phyloP scores from a whole-genome alignment of 2,113 vertebrate species.

The Salminus brasiliensis region DNA sequence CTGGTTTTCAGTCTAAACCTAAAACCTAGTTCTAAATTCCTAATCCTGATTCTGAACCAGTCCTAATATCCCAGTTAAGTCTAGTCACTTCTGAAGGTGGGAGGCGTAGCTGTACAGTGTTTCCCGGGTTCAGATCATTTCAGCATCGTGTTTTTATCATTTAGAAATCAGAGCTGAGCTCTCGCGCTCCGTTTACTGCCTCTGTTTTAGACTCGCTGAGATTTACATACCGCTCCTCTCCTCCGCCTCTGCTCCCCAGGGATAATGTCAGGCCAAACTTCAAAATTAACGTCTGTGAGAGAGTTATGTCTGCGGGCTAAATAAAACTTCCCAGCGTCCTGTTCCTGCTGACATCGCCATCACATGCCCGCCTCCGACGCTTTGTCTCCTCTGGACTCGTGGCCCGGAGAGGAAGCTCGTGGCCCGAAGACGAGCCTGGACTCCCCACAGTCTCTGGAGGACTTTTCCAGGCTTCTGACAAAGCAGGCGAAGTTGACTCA shows the following conservation, averaged over 20 bases:
- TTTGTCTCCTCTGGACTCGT: neutral
- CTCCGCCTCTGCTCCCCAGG: neutral
- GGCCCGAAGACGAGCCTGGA: neutral
- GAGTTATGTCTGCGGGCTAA: neutral
- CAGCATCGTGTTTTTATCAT: too few species aligned
- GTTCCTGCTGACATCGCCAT: slow-evolving; percentile 3
- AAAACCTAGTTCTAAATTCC: too few species aligned
- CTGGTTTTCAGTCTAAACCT: too few species aligned
- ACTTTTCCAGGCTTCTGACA: slow-evolving; percentile 27
- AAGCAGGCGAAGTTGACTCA: slow-evolving; percentile 22
- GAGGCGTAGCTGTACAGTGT: too few species aligned
- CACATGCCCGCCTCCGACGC: neutral
- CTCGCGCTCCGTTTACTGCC: too few species aligned
- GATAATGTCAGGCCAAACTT: slow-evolving; percentile 13
- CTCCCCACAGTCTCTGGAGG: neutral
- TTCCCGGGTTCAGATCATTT: too few species aligned
- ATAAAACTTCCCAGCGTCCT: neutral
- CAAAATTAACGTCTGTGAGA: slow-evolving; percentile 10
- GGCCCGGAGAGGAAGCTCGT: neutral
- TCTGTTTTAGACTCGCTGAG: neutral
- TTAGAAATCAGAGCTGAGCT: too few species aligned
- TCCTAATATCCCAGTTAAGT: too few species aligned
- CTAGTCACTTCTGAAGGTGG: too few species aligned
- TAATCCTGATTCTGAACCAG: too few species aligned
- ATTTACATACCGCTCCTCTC: neutral